Conservation (phyloP, 2,888 invertebrate genomes). For the Chironomus riparius region DNA sequence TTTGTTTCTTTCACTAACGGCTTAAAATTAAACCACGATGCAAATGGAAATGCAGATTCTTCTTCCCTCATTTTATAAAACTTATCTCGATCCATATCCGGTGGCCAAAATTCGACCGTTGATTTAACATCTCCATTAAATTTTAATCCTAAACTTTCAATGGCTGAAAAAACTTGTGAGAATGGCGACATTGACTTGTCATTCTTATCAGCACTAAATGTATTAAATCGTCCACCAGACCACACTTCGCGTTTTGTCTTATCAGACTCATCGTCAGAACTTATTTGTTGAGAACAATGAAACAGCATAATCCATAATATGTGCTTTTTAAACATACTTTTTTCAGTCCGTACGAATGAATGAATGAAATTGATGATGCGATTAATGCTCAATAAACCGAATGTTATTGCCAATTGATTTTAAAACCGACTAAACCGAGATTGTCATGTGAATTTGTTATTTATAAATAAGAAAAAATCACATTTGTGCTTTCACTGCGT, state of each 20-base stretch:
- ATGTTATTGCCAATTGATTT: background rate
- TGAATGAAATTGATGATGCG: no score
- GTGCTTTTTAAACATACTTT: background rate
- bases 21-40: background rate
- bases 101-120: constrained; percentile 13
- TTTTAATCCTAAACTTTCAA: background rate
- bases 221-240: background rate
- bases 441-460: background rate
- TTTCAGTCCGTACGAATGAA: background rate
- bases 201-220: background rate
- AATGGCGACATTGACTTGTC: background rate
- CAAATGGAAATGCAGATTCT: background rate
- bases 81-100: constrained; percentile 16
- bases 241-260: constrained; percentile 9
- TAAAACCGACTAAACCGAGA: background rate
- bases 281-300: background rate
- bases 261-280: background rate
- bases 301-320: background rate
- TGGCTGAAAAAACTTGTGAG: background rate
- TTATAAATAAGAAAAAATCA: background rate
- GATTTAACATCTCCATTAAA: background rate
- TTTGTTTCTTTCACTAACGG: background rate
- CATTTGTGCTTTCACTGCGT: background rate
- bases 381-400: background rate
- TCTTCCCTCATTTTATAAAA: background rate